Conservation (phyloP, 2,797 vertebrate genomes). For the Ispidina lecontei region DNA sequence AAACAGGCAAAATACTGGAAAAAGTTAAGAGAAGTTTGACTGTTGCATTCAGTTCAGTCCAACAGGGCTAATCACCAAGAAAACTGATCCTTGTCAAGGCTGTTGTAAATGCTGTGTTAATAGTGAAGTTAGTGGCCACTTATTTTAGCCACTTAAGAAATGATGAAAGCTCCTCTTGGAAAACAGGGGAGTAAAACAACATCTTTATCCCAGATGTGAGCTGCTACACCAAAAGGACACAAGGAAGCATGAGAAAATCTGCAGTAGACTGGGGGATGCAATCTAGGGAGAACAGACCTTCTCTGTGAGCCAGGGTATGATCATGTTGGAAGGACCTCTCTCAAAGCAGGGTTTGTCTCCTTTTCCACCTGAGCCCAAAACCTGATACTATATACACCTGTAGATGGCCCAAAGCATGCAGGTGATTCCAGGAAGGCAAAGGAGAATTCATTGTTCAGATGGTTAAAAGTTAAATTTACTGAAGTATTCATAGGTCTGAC, state of each 20-base stretch:
- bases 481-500: background rate
- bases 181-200: background rate
- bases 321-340: background rate
- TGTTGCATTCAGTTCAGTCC: background rate
- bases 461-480: background rate
- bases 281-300: background rate
- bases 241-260: background rate
- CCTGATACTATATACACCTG: fast-evolving
- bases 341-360: background rate
- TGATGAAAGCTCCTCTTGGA: background rate
- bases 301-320: background rate
- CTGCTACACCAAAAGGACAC: background rate
- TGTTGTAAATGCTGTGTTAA: background rate
- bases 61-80: background rate
- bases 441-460: background rate
- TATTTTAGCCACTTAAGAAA: background rate
- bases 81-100: background rate
- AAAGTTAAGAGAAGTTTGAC: background rate
- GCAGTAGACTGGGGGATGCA: no score
- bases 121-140: background rate
- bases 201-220: background rate
- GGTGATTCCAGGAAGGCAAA: background rate
- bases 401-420: background rate
- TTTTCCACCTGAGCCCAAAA: background rate
- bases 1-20: background rate